Evolutionary conservation across 2,113 vertebrate genomes (phyloP).

Genomic region (Xiphophorus couchianus): DNA sequence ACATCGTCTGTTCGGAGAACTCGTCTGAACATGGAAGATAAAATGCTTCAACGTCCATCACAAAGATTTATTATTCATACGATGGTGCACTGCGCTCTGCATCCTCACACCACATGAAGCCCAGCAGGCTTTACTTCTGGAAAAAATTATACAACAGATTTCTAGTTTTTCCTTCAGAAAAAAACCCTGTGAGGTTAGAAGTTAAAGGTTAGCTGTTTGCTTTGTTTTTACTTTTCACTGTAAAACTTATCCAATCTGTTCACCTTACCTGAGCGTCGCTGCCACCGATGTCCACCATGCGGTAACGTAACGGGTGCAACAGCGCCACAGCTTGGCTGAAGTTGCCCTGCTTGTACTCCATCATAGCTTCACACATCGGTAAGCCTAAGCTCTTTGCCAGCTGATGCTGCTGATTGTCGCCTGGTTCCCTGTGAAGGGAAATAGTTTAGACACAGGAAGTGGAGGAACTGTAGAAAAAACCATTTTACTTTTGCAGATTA

Average conservation of each 20-base stretch:
- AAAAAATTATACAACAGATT: conserved; percentile 24
- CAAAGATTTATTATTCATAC: conserved; percentile 68
- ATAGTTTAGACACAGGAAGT: background rate
- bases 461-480: background rate
- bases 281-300: conserved; percentile 82
- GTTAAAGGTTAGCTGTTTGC: background rate
- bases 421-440: conserved; percentile 75
- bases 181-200: conserved; percentile 4
- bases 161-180: conserved; percentile 3
- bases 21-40: conserved; percentile 12
- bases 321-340: conserved; percentile 83
- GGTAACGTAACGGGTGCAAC: conserved; percentile 88
- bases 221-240: background rate
- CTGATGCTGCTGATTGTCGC: conserved; percentile 83
- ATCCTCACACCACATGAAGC: conserved; percentile 33
- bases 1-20: conserved; percentile 9
- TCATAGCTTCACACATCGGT: conserved; percentile 88
- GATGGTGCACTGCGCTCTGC: conserved; percentile 3
- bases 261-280: conserved; percentile 92
- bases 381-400: conserved; percentile 81
- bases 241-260: background rate
- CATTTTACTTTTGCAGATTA: background rate
- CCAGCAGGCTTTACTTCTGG: conserved; percentile 34
- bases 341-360: conserved; percentile 86
- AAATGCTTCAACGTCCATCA: conserved; percentile 47